These are phyloP conservation scores for Sphaeramia orbicularis DNA, from an alignment of 2,797 vertebrate species.

Conservation along the genomic window DNA sequence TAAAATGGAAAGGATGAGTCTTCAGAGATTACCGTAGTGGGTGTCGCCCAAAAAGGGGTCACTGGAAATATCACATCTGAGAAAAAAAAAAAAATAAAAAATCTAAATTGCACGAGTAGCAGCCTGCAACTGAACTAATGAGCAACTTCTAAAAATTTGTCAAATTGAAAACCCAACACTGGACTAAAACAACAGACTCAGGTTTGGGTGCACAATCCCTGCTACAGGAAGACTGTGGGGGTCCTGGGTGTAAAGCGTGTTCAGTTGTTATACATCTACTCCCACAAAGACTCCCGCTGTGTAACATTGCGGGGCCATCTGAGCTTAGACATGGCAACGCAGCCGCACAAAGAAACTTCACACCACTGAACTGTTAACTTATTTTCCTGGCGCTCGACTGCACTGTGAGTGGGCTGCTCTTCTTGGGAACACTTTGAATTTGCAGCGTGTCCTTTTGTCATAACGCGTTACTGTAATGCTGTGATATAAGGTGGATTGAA, in stretches of 20 bases:
- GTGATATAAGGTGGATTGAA: conserved; percentile 41
- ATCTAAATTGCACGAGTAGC: too few species aligned
- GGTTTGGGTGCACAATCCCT: conserved; percentile 38
- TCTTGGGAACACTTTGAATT: conserved; percentile 69
- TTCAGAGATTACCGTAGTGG: too few species aligned
- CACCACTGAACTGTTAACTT: conserved; percentile 69
- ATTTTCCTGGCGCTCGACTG: conserved; percentile 64
- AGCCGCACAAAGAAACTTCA: conserved; percentile 72
- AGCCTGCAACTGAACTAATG: neutral
- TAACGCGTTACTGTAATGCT: conserved; percentile 48
- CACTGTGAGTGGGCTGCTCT: conserved; percentile 72
- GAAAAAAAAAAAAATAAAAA: too few species aligned
- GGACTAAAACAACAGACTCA: conserved; percentile 39
- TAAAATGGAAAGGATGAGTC: too few species aligned
- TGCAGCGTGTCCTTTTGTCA: conserved; percentile 63
- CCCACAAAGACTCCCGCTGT: conserved; percentile 71
- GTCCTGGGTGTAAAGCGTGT: conserved; percentile 69
- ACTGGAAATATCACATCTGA: too few species aligned
- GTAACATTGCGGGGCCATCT: conserved; percentile 74
- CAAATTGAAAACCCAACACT: conserved; percentile 21
- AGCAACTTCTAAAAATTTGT: conserved; percentile 22
- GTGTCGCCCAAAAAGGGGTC: too few species aligned
- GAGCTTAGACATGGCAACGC: conserved; percentile 67
- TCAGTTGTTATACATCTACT: conserved; percentile 65
- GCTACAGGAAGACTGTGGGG: conserved; percentile 64